Evolutionary conservation across 2,113 vertebrate genomes (phyloP).

Genomic region (Xenotilapia caudafasciata): DNA sequence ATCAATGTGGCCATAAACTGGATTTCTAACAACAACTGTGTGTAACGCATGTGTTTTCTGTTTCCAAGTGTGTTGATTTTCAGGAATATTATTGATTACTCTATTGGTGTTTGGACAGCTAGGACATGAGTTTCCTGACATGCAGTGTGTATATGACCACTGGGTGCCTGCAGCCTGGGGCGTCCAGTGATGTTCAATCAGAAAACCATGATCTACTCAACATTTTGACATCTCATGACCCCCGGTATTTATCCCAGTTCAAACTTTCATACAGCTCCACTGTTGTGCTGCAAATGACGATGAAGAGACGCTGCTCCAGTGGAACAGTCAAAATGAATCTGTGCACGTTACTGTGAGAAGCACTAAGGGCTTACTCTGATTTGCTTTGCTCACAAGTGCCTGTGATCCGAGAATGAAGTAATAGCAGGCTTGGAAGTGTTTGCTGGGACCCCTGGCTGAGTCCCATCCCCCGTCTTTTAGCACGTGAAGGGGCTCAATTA

Average conservation of each 20-base stretch:
- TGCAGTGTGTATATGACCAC: not conserved
- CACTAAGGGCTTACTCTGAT: not conserved
- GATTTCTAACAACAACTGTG: not conserved
- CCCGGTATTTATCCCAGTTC: not conserved
- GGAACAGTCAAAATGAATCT: not conserved
- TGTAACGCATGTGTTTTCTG: not conserved
- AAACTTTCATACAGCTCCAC: not conserved
- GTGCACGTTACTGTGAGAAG: not conserved
- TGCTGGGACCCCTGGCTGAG: conserved; percentile 18
- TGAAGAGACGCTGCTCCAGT: not conserved
- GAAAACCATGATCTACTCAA: not conserved
- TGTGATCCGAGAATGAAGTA: conserved; percentile 39
- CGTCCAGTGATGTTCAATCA: not conserved
- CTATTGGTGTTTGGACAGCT: not conserved
- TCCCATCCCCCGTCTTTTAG: conserved; percentile 18
- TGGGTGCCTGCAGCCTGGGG: not conserved
- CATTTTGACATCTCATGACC: not conserved
- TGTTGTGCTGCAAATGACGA: not conserved
- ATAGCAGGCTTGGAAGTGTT: conserved; percentile 45
- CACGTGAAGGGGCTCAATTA: conserved; percentile 52
- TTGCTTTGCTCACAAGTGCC: conserved; percentile 10
- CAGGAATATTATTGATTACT: conserved; percentile 4
- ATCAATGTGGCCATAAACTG: not conserved
- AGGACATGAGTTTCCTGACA: not conserved
- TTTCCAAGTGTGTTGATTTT: not conserved